A percentile compares a stretch with the other conserved stretches of the same genome.
These are phyloP conservation scores for Drosophila tripunctata DNA, from an alignment of 2,888 invertebrate species.

Conservation along the genomic window DNA sequence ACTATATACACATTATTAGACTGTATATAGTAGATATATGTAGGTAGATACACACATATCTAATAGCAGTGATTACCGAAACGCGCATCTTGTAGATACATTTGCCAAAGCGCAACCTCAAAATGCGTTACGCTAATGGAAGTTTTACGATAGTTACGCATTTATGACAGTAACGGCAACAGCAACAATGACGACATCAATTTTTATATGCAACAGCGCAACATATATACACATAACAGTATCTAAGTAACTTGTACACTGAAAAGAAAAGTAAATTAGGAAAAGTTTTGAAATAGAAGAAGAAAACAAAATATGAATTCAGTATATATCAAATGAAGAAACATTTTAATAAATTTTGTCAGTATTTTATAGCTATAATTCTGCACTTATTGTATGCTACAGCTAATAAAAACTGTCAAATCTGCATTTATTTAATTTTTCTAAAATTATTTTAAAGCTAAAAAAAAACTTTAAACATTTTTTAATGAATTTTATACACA, in stretches of 20 bases:
- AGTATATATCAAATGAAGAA: background rate
- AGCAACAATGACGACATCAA: conserved; percentile 34
- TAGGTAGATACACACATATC: too few relatives aligned
- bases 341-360: background rate
- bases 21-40: background rate
- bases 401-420: too few relatives aligned
- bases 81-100: conserved; percentile 36
- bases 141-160: conserved; percentile 71
- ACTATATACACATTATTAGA: background rate
- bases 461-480: too few relatives aligned
- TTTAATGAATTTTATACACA: background rate
- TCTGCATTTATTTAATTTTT: too few relatives aligned
- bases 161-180: conserved; percentile 36
- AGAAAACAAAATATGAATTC: too few relatives aligned
- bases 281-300: too few relatives aligned
- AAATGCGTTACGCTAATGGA: conserved; percentile 62
- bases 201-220: conserved; percentile 52
- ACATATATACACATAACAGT: conserved; percentile 29
- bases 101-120: conserved; percentile 6
- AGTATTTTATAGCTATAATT: too few relatives aligned
- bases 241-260: conserved; percentile 37
- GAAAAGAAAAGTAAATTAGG: background rate
- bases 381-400: too few relatives aligned
- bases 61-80: conserved; percentile 18
- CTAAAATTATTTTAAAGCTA: too few relatives aligned